Evolutionary conservation across 1,140 invertebrate genomes (phyloP).

Genomic region (Drosophila truncata): DNA sequence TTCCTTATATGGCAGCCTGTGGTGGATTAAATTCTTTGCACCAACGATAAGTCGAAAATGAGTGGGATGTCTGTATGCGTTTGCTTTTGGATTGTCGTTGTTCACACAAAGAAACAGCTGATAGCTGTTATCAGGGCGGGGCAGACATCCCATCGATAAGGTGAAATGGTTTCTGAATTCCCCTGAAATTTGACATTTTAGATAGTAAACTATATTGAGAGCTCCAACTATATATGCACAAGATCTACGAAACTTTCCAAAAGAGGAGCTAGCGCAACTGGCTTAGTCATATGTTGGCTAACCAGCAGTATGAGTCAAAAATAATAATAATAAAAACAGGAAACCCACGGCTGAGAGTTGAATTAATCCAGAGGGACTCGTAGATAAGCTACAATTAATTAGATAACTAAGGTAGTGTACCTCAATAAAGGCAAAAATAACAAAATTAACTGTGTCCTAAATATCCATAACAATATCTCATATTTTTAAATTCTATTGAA

Average conservation of each 20-base stretch:
- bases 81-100: constrained; percentile 7
- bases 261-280: not conserved
- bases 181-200: not conserved
- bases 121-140: constrained; percentile 26
- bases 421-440: not conserved
- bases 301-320: not conserved
- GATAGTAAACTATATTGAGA: not conserved
- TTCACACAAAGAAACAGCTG: constrained; percentile 32
- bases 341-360: not conserved
- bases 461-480: too few relatives aligned
- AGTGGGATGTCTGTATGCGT: not conserved
- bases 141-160: constrained; percentile 36
- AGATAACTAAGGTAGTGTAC: not conserved
- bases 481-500: too few relatives aligned
- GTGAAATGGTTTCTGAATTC: constrained; percentile 3
- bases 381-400: not conserved
- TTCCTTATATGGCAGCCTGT: constrained; percentile 39
- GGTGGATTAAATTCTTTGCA: constrained; percentile 69
- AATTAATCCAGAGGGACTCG: not conserved
- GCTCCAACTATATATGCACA: not conserved
- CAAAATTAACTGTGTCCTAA: too few relatives aligned
- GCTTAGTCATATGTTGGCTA: not conserved
- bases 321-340: not conserved
- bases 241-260: not conserved
- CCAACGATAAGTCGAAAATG: constrained; percentile 45